Conservation (phyloP, 1,140 invertebrate species). For the Cherax destructor region DNA sequence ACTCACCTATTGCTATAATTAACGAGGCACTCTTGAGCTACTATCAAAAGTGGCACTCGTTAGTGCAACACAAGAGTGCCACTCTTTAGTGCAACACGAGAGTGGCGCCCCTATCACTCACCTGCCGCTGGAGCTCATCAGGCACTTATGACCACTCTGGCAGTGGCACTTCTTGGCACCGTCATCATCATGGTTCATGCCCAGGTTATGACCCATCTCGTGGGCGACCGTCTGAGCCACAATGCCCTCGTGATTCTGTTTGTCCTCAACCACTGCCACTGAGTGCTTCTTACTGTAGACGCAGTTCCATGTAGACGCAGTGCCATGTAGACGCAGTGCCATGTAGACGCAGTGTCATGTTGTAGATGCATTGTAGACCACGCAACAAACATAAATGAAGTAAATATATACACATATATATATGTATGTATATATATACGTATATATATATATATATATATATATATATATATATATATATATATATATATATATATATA, state of each 20-base stretch:
- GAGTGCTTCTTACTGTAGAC: conserved; percentile 10
- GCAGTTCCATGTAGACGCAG: too few relatives aligned
- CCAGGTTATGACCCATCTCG: conserved; percentile 99
- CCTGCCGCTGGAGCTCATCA: conserved; percentile 85
- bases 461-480: too few relatives aligned
- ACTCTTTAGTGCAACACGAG: background rate
- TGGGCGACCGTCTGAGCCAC: conserved; percentile 97
- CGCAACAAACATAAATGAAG: too few relatives aligned
- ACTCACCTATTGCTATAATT: too few relatives aligned
- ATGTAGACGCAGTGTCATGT: too few relatives aligned
- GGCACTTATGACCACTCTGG: conserved; percentile 84
- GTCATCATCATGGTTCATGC: conserved; percentile 95
- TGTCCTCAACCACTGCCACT: conserved; percentile 39
- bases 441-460: too few relatives aligned
- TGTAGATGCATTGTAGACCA: too few relatives aligned
- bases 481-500: too few relatives aligned
- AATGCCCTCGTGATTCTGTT: conserved; percentile 74
- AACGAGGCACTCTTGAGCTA: too few relatives aligned
- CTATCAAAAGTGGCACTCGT: background rate
- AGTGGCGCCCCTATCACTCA: background rate
- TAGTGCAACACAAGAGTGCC: background rate
- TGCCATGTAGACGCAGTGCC: too few relatives aligned
- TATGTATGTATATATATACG: too few relatives aligned
- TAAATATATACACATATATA: too few relatives aligned
- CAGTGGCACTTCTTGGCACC: conserved; percentile 86